Evolutionary conservation across 2,113 vertebrate species (phyloP).

Genomic region (Catharus fuscescens): DNA sequence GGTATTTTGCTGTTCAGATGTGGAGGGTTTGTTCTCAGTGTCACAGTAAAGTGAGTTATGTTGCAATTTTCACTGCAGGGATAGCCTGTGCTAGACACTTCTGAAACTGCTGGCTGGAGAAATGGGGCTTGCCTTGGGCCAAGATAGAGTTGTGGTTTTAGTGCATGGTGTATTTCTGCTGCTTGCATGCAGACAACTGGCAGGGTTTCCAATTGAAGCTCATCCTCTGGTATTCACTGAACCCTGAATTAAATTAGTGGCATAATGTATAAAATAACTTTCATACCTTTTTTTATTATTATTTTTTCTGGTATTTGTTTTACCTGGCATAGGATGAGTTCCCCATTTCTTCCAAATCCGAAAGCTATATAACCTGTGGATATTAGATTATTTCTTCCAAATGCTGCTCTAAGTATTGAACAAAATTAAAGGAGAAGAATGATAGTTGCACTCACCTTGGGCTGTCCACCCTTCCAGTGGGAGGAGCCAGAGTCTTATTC

Average conservation of each 20-base stretch:
- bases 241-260: neutral
- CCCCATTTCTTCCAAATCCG: neutral
- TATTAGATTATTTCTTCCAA: neutral
- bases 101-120: neutral
- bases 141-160: neutral
- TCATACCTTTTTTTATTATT: neutral
- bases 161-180: neutral
- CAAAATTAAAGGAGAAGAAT: neutral
- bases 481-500: neutral
- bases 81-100: neutral
- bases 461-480: neutral
- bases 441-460: neutral
- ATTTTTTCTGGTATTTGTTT: neutral
- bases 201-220: neutral
- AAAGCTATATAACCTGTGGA: neutral
- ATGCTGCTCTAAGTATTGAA: neutral
- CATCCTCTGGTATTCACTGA: neutral
- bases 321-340: neutral
- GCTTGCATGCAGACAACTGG: neutral
- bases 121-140: neutral
- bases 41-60: neutral
- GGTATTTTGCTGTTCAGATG: neutral
- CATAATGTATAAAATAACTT: neutral
- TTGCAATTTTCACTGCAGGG: neutral
- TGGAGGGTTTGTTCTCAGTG: neutral